Conservation (phyloP, 2,113 vertebrate genomes). For the Cyanoliseus patagonus region DNA sequence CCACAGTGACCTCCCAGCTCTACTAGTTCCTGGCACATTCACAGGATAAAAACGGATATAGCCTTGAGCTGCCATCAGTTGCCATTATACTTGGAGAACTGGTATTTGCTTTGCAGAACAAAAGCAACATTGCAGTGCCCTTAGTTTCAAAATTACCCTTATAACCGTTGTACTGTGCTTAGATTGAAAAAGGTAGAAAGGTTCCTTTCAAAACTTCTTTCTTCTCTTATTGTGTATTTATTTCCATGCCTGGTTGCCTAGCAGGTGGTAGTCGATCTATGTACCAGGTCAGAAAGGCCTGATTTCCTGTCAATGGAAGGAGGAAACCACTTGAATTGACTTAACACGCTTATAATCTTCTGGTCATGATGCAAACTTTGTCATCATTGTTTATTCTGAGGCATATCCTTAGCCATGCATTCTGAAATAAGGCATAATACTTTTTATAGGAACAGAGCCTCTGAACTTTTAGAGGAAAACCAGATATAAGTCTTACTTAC, state of each 20-base stretch:
- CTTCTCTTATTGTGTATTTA: background rate
- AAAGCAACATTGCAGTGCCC: background rate
- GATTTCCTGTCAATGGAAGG: background rate
- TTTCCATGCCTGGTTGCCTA: background rate
- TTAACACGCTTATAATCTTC: background rate
- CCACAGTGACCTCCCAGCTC: background rate
- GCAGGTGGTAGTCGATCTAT: background rate
- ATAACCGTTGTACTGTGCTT: background rate
- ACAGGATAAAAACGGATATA: conserved; percentile 31
- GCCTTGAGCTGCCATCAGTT: conserved; percentile 47
- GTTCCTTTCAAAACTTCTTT: background rate
- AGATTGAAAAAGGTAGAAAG: background rate
- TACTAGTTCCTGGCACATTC: background rate
- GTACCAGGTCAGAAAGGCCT: background rate
- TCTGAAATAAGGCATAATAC: background rate
- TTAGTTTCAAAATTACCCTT: background rate
- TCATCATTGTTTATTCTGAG: background rate
- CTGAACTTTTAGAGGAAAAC: background rate
- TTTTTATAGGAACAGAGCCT: background rate
- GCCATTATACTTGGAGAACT: background rate
- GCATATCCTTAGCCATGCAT: background rate
- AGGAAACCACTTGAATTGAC: background rate
- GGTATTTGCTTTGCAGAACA: conserved; percentile 43
- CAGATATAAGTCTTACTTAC: background rate
- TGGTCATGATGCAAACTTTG: background rate